Base-by-base conservation (phyloP, 2,113 vertebrate species). In the Tursiops truncatus region DNA sequence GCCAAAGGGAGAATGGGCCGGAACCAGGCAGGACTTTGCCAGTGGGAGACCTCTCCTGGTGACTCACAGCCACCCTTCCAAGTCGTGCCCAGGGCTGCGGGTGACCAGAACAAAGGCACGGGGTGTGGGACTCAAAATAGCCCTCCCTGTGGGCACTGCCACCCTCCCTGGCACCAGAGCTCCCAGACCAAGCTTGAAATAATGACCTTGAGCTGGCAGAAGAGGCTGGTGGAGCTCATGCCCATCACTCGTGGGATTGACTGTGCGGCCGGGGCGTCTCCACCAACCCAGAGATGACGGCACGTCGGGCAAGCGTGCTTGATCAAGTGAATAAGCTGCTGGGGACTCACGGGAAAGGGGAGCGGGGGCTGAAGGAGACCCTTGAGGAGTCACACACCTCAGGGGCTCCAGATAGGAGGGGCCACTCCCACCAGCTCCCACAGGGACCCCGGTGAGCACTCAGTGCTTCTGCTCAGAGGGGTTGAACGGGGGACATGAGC, bases 251-350 rank as follows among this genome's bases (percentile, higher is more conserved):
- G 3, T 0, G 0, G 31, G 17, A 8, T 1, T 3, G 26, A 8
- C 12, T 0, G 14, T 17, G 36, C 0, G 2, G 23, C 26, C 13
- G 1, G 0, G 50, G 50, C 50, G 4, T 4, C 50, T 50, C 50
- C 50, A 15, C 1, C 74, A 12, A 1, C 23, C 38, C 5, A 12
- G 11, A 14, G 11, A 1, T 3, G 23, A 31, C 6, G 68, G 25
- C 20, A 3, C 33, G 0, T 12, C 3, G 0, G 26, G 36, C 12
- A 0, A 0, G 14, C 0, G 3, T 2, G 23, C 20, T 21, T 8
- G 9, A 3, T 11, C 26, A 1, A 8, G 36, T 2, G 11, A 47
- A 17, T 5, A 4, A 47, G 26, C 26, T 21, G 8, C 50, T 15
- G 7, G 73, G 36, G 33, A 12, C 58, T 1, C 38, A 11, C 10